These are phyloP conservation scores for Chondrosia reniformis DNA, from an alignment of 37 sponge, comb jelly and placozoan genomes.

Conservation along the genomic window DNA sequence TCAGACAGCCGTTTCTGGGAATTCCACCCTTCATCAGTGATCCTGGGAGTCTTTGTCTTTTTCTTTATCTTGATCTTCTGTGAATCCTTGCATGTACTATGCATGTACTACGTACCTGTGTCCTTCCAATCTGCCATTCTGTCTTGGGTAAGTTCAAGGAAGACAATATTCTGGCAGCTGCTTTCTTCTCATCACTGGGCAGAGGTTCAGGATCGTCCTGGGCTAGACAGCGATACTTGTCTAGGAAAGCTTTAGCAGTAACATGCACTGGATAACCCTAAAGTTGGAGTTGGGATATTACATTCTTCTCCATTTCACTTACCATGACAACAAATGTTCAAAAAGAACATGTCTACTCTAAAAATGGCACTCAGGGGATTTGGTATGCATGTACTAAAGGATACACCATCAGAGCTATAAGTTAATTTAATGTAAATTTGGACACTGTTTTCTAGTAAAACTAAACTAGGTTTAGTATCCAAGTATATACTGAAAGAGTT, in stretches of 20 bases:
- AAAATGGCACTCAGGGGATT: background rate
- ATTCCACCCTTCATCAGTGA: no score
- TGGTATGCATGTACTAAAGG: no score
- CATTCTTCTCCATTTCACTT: background rate
- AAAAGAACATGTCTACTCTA: no score
- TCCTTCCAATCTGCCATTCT: conserved; percentile 95
- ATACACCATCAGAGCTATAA: no score
- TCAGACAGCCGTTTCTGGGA: no score
- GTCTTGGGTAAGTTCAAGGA: conserved; percentile 81
- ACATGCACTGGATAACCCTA: conserved; percentile 95
- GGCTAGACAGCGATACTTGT: conserved; percentile 89
- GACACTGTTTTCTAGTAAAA: no score
- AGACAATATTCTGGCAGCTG: conserved; percentile 60
- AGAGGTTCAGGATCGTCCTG: conserved; percentile 53
- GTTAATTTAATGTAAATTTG: no score
- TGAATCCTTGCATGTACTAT: background rate
- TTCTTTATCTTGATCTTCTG: no score
- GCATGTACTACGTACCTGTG: conserved; percentile 26
- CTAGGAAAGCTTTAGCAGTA: conserved; percentile 75
- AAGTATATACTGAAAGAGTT: no score
- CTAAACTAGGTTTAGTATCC: no score
- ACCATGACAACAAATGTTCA: background rate
- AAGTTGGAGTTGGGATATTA: background rate
- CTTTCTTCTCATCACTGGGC: conserved; percentile 68
- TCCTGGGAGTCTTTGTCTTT: no score